phyloP scores from a whole-genome alignment of 1,140 invertebrate species.

The Pseudomyrmex flavicornis region DNA sequence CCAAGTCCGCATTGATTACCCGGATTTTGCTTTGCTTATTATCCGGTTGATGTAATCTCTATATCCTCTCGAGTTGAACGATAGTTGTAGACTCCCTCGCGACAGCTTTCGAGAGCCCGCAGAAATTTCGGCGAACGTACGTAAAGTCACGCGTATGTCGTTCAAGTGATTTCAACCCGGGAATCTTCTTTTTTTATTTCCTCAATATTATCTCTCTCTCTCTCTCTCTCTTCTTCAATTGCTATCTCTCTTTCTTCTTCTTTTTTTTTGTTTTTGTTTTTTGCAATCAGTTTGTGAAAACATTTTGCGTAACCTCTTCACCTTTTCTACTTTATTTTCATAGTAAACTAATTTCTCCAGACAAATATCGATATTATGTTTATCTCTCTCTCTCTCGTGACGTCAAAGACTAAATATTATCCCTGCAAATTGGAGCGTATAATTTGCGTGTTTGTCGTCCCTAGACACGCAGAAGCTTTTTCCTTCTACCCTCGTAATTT shows the following conservation, averaged over 20 bases:
- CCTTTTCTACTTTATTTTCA: slow-evolving; percentile 7
- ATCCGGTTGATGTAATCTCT: slow-evolving; percentile 52
- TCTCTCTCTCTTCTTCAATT: not conserved
- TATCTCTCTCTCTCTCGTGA: not conserved
- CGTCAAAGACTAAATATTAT: slow-evolving; percentile 30
- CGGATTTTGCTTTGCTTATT: slow-evolving; percentile 53
- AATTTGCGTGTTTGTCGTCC: not conserved
- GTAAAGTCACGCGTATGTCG: not conserved
- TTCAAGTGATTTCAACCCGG: not conserved
- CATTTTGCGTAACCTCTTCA: slow-evolving; percentile 14
- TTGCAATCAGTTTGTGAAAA: not conserved
- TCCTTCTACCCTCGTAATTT: slow-evolving; percentile 36
- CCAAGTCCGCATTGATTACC: slow-evolving; percentile 46
- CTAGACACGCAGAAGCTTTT: not conserved
- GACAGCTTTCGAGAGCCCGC: not conserved
- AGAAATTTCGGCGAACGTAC: not conserved
- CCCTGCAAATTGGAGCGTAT: slow-evolving; percentile 19
- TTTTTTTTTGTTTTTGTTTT: too few relatives aligned
- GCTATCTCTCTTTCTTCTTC: not conserved
- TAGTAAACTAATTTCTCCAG: not conserved
- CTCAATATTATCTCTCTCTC: slow-evolving; percentile 1
- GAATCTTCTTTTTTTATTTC: slow-evolving; percentile 27
- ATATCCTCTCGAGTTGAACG: not conserved
- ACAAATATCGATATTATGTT: slow-evolving; percentile 18
- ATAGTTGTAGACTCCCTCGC: not conserved